A percentile compares a stretch with the other conserved stretches of the same genome.
phyloP scores from a whole-genome alignment of 2,113 vertebrate genomes.

The Sterrhoptilus dennistouni region DNA sequence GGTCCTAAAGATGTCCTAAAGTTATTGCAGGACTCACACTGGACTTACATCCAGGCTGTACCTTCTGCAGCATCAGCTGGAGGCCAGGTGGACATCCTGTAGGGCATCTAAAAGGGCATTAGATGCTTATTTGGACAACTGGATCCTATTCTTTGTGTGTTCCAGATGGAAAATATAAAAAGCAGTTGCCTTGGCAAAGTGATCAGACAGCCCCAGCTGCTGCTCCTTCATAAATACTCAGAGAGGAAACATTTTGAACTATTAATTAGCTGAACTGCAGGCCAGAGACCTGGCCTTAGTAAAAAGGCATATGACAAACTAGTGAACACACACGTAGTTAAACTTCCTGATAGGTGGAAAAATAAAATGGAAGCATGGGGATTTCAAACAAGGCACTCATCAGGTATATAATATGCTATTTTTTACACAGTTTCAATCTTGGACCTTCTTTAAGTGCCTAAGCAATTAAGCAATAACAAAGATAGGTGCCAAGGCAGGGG shows the following conservation, averaged over 20 bases:
- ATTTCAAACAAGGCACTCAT: not conserved
- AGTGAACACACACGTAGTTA: not conserved
- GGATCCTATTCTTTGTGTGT: not conserved
- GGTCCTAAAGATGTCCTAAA: not conserved
- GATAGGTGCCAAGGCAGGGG: fast-evolving
- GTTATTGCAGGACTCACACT: not conserved
- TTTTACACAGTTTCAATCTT: not conserved
- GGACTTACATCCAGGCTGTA: not conserved
- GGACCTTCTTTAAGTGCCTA: not conserved
- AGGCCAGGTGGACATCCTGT: not conserved
- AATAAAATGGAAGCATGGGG: not conserved
- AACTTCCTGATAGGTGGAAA: not conserved
- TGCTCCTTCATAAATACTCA: not conserved
- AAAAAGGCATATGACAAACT: not conserved
- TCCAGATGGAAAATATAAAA: not conserved
- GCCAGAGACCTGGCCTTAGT: not conserved
- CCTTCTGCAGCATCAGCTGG: not conserved
- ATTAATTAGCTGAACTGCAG: not conserved
- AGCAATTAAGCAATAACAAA: not conserved
- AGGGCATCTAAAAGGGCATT: not conserved
- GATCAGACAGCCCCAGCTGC: conserved; percentile 3
- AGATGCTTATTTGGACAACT: not conserved
- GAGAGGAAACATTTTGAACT: not conserved
- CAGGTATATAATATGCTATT: not conserved
- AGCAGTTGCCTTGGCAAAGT: not conserved